Conservation (phyloP, 2,888 invertebrate species). For the Cerastis rubricosa region DNA sequence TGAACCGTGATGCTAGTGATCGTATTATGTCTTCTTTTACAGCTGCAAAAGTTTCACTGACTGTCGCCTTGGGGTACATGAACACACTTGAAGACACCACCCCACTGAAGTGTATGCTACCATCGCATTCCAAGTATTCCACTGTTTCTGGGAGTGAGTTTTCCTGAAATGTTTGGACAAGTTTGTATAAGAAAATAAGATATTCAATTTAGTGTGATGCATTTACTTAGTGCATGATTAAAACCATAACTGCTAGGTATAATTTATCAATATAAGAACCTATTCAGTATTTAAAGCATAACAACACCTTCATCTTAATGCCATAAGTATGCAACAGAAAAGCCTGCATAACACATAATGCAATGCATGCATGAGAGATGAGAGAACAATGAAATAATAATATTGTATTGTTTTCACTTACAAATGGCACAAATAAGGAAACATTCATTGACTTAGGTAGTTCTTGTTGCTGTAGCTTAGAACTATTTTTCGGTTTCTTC, state of each 20-base stretch:
- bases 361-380: constrained; percentile 22
- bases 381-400: constrained; percentile 14
- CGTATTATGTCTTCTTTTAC: constrained; percentile 96
- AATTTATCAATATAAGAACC: background rate
- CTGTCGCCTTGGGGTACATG: constrained; percentile 94
- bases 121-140: constrained; percentile 91
- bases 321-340: background rate
- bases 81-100: constrained; percentile 94
- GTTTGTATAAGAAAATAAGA: background rate
- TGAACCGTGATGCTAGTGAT: constrained; percentile 95
- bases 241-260: background rate
- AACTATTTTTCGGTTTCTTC: constrained; percentile 88
- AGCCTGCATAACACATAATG: background rate
- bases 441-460: constrained; percentile 91
- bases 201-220: background rate
- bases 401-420: constrained; percentile 82
- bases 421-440: constrained; percentile 93
- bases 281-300: background rate
- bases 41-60: constrained; percentile 93
- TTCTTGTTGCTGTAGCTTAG: constrained; percentile 83
- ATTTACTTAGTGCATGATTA: background rate
- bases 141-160: constrained; percentile 86
- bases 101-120: constrained; percentile 94
- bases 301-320: constrained; percentile 17
- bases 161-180: constrained; percentile 78